Base-by-base conservation (phyloP, 53 echinoderm and acorn worm species). In the Holothuria leucospilota region DNA sequence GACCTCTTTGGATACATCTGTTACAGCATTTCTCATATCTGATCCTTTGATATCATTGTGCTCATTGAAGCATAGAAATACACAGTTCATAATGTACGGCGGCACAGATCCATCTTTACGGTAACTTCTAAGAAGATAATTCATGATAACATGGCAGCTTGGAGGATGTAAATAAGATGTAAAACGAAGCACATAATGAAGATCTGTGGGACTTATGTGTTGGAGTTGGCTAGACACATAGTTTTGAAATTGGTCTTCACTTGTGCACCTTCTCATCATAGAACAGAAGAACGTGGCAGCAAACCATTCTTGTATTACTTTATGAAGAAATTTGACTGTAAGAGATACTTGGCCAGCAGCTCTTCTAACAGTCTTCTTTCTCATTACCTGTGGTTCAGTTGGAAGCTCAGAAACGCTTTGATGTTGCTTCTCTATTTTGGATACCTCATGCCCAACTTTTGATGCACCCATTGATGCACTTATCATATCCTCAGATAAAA, bases 1-100 rank as follows among this genome's bases (percentile, higher is more conserved):
- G 21, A 59, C 68, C 8, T 79, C 87, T 6, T 67, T 68, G 20
- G 67, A 79, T 13, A 87, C 68, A 13, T 68, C 69, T 27, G 49
- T 53, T n/a, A 87, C 87, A 20, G 68, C 59, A 15, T 29, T 59
- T 15, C 68, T 66, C 1, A 87, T 68, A 5, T 29, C 53, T 5
- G 30, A 8, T 20, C 29, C 70, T 28, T 70, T 29, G 39, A 8
- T 10, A 29, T 20, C 70, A 38, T 25, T 39, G 39, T 70, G 20
- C 29, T 70, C 70, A 70, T 30, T 20, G 39, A 70, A 70, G 30
- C 70, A 70, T 0, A 70, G 70, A 6, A 30, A 70, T 18, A 70
- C 39, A 14, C 70, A 70, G 72, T 39, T 72, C 8, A 24, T 18
- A 24, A 72, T 72, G 3, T 72, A 39, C 0, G 40, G 41, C 8